Evolutionary conservation across 2,888 invertebrate genomes (phyloP), one percentile per base, ranked within the genome.

Genomic region (Erpobdella octoculata): DNA sequence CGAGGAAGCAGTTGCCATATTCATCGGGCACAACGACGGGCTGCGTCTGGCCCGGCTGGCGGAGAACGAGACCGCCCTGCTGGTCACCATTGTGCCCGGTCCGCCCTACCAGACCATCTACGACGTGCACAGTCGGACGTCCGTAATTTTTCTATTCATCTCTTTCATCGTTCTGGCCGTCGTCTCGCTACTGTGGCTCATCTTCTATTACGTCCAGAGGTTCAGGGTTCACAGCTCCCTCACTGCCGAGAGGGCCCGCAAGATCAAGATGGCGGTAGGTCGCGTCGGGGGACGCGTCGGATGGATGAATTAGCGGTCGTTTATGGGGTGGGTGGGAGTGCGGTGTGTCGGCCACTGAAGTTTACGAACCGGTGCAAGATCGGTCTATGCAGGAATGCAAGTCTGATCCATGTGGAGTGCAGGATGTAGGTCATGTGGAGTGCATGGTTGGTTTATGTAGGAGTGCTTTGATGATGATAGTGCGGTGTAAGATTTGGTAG

Each of bases 101-200:
- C 33, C 62, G 28, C n/a, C 33, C 41, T 25, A 66, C 41, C n/a
- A 37, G 8, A n/a, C 25, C 18, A 38, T 21, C 41, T 15, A 8
- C 31, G 31, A 46, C n/a, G 36, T 37, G 46, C 70, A 74, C 53
- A 92, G 91, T 84, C 80, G 80, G 82, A 92, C 93, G 9, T 92
- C 93, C 0, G 93, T 94, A 79, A 86, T 95, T 77, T 93, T 95
- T 84, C 93, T 95, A 72, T 93, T 93, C 75, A 91, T 94, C 77
- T 93, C 93, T 0, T 94, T 95, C 86, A 92, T 94, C 78, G 91
- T 95, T 74, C 86, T 94, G 78, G 93, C 94, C 92, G 89, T 93
- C 78, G 93, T 94, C 76, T 93, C 93, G 0, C 85, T 94, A 78
- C 92, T 93, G 31, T 95, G 94, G 94, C 88, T 95, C 62, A 90